These are phyloP conservation scores for Scomber scombrus DNA, from an alignment of 2,113 vertebrate species.

Conservation along the genomic window DNA sequence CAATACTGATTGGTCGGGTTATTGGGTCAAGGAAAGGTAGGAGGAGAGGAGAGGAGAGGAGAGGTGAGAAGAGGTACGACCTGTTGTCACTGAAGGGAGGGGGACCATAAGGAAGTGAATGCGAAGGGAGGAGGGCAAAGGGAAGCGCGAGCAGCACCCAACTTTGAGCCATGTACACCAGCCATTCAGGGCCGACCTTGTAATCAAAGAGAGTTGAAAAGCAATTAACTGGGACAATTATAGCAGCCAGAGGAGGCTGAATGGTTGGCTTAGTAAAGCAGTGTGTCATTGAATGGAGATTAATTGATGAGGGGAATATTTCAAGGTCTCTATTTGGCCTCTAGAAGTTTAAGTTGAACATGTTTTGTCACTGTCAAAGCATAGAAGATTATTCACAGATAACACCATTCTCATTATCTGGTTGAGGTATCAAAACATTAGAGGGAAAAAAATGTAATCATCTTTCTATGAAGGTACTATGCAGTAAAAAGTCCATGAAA, in stretches of 20 bases:
- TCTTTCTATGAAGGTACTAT: conserved; percentile 12
- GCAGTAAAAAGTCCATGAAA: conserved; percentile 14
- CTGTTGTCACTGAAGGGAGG: conserved; percentile 10
- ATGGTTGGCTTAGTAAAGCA: conserved; percentile 91
- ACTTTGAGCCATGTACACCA: conserved; percentile 75
- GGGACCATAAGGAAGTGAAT: conserved; percentile 14
- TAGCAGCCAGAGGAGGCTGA: conserved; percentile 85
- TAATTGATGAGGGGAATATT: conserved; percentile 88
- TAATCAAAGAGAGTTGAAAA: conserved; percentile 90
- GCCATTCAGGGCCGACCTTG: conserved; percentile 88
- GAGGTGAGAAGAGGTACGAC: not conserved
- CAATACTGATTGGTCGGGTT: conserved; percentile 68
- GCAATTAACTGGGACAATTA: conserved; percentile 92
- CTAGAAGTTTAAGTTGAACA: conserved; percentile 77
- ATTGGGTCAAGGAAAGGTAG: conserved; percentile 11
- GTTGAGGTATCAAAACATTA: conserved; percentile 48
- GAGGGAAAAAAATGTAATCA: conserved; percentile 34
- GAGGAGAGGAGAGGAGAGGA: conserved; percentile 30
- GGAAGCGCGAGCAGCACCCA: conserved; percentile 38
- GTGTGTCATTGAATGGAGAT: conserved; percentile 90
- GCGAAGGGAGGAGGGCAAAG: conserved; percentile 28
- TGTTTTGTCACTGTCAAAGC: conserved; percentile 70
- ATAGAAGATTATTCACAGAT: conserved; percentile 50
- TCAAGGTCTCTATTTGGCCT: conserved; percentile 89
- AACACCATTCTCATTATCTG: conserved; percentile 55